These are phyloP conservation scores for Xestia c-nigrum DNA, from an alignment of 2,888 invertebrate species.

Conservation along the genomic window DNA sequence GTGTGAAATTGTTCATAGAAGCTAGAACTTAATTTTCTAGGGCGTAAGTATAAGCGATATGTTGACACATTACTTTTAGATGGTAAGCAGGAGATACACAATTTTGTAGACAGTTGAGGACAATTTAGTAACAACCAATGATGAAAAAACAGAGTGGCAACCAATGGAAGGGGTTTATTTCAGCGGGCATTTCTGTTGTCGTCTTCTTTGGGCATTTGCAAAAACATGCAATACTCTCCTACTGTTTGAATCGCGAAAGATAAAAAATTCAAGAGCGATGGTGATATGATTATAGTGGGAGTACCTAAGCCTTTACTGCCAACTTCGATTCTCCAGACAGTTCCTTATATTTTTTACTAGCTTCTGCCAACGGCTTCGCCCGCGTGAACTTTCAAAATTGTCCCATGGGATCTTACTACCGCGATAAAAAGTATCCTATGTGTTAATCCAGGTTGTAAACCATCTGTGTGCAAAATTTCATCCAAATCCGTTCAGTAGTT, in stretches of 20 bases:
- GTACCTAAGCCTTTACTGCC: not conserved
- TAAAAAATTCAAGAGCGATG: not conserved
- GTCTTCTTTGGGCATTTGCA: not conserved
- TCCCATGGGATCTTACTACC: no score
- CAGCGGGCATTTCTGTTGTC: not conserved
- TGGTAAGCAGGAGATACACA: not conserved
- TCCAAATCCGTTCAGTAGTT: no score
- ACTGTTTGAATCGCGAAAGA: not conserved
- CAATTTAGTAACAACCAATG: not conserved
- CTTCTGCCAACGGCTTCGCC: no score
- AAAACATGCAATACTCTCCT: not conserved
- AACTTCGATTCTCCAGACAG: not conserved
- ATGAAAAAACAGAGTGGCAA: not conserved
- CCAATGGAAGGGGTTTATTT: not conserved
- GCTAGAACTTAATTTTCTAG: not conserved
- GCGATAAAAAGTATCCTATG: no score
- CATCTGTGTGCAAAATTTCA: no score
- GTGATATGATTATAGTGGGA: not conserved
- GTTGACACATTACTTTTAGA: not conserved
- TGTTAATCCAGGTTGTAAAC: no score
- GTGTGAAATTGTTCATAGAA: constrained; percentile 17
- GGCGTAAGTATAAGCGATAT: not conserved
- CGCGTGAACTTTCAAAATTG: no score
- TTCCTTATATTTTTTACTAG: not conserved
- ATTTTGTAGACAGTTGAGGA: not conserved